phyloP scores from a whole-genome alignment of 2,888 invertebrate genomes.

The Rhamnusium bicolor region DNA sequence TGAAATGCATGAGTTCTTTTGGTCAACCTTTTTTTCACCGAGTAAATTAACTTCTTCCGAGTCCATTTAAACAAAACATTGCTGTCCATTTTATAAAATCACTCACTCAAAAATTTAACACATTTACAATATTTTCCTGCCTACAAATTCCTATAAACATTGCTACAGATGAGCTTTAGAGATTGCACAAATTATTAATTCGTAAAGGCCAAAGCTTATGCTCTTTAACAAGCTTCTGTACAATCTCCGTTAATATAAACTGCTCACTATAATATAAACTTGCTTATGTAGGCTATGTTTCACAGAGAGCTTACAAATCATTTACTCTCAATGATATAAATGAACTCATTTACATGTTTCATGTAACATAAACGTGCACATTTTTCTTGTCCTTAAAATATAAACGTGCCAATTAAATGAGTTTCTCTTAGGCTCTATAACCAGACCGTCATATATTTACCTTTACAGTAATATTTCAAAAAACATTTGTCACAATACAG shows the following conservation, averaged over 20 bases:
- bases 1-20: slow-evolving; percentile 32
- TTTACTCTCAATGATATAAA: neutral
- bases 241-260: slow-evolving; percentile 34
- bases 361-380: neutral
- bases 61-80: slow-evolving; percentile 35
- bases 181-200: slow-evolving; percentile 37
- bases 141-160: slow-evolving; percentile 57
- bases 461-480: slow-evolving; percentile 27
- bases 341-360: neutral
- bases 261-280: slow-evolving; percentile 18
- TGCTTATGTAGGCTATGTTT: slow-evolving; percentile 16
- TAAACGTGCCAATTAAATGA: neutral
- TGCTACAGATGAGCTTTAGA: slow-evolving; percentile 57
- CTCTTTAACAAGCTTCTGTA: slow-evolving; percentile 34
- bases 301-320: slow-evolving; percentile 22
- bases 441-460: neutral
- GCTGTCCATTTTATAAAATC: slow-evolving; percentile 30
- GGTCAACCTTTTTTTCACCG: slow-evolving; percentile 18
- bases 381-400: neutral
- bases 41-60: slow-evolving; percentile 32
- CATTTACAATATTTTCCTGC: slow-evolving; percentile 40
- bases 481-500: slow-evolving; percentile 35
- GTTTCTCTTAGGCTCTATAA: neutral
- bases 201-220: slow-evolving; percentile 34
- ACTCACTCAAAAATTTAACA: slow-evolving; percentile 40